Percentiles rank a stretch among this genome's conserved stretches.
Conservation (phyloP, 2,888 invertebrate genomes). For the Stenolophus ochropezus region DNA sequence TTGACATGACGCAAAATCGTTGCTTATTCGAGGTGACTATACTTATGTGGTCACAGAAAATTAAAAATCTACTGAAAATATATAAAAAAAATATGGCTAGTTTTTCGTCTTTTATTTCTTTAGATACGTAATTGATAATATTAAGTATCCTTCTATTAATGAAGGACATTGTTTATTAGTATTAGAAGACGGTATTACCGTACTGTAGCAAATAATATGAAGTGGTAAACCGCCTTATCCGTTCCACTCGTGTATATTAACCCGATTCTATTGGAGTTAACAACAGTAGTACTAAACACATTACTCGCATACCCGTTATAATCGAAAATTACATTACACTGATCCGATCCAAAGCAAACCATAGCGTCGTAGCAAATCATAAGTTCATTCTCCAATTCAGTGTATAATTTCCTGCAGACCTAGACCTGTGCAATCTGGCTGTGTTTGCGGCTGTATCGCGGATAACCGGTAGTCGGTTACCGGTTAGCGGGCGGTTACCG, state of each 20-base stretch:
- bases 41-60: too few species aligned
- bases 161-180: too few species aligned
- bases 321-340: not conserved
- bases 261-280: not conserved
- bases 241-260: not conserved
- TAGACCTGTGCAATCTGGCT: slow-evolving; percentile 19
- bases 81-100: too few species aligned
- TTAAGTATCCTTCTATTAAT: too few species aligned
- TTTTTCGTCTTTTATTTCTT: too few species aligned
- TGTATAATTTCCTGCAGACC: slow-evolving; percentile 24
- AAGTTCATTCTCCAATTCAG: slow-evolving; percentile 33
- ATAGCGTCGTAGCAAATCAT: not conserved
- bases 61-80: too few species aligned
- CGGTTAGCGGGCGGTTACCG: slow-evolving; percentile 5
- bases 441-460: slow-evolving; percentile 17
- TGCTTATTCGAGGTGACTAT: too few species aligned
- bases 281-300: not conserved
- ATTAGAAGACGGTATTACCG: too few species aligned
- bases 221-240: not conserved
- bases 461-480: slow-evolving; percentile 40
- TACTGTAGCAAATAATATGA: too few species aligned
- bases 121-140: too few species aligned
- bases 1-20: too few species aligned
- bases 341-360: not conserved
- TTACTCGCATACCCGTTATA: not conserved